Evolutionary conservation across 2,113 vertebrate species (phyloP), one percentile per base, ranked within the genome.

Genomic region (Elgaria multicarinata): DNA sequence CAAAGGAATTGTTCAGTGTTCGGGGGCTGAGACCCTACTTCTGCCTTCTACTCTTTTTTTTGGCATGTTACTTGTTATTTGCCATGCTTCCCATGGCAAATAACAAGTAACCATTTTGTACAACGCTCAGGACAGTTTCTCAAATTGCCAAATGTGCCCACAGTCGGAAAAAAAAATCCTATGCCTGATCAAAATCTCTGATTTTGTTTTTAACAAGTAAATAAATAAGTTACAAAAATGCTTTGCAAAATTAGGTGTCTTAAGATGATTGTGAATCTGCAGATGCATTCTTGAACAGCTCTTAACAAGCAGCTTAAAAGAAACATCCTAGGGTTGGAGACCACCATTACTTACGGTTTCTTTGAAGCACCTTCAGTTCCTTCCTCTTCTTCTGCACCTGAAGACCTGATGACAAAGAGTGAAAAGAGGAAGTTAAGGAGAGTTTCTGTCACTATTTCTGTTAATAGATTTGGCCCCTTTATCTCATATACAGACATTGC

Each of bases 261-360:
- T 58, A 12, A 28, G 24, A 44, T 53, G 26, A 46, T 24, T 6
- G 33, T 39, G 16, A 16, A 74, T 86, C 22, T 74, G 20, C n/a
- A 58, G 26, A 12, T 58, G n/a, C 33, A 39, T 74, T 86, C 50
- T 53, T n/a, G 53, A 36, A 50, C n/a, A 42, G 6, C 58, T 62
- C 58, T 62, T 20, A 62, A 50, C 66, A 67, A 67, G 9, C 14
- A 0, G n/a, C 18, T 16, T 36, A 18, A 33, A 28, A 69, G 58
- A 77, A 50, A 87, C 66, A 62, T 46, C 31, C 9, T 4, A 46
- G 28, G 44, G 6, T 55, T 87, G 22, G 33, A 76, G 3, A 10
- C 31, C 2, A 42, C 24, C 22, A 22, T 28, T 79, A 87, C 86
- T 87, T 87, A 87, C 86, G 46, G 31, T 69, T 87, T 87, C 62